Evolutionary conservation across 2,888 invertebrate species (phyloP).

Genomic region (Orthosia gracilis): DNA sequence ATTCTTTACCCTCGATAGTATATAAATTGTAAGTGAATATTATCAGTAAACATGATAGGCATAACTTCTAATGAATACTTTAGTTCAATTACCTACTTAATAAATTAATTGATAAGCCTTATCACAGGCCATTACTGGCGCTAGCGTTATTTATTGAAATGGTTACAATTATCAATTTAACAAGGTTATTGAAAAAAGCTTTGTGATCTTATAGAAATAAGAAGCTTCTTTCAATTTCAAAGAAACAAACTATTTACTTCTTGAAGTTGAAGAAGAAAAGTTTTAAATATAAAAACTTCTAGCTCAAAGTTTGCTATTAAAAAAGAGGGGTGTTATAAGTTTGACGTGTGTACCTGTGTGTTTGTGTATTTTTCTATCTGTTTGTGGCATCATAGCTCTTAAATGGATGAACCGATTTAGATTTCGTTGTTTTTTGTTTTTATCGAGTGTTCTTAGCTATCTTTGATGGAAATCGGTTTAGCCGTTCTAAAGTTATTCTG

Average conservation of each 20-base stretch:
- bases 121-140: constrained; percentile 13
- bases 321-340: too few relatives aligned
- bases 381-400: too few relatives aligned
- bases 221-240: neutral
- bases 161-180: neutral
- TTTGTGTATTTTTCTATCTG: too few relatives aligned
- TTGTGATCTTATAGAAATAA: neutral
- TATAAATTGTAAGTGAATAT: constrained; percentile 26
- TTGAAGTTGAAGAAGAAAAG: neutral
- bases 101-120: constrained; percentile 38
- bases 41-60: constrained; percentile 13
- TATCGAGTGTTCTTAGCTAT: too few relatives aligned
- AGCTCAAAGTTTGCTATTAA: neutral
- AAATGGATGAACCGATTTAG: too few relatives aligned
- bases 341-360: too few relatives aligned
- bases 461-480: too few relatives aligned
- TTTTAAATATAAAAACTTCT: constrained; percentile 14
- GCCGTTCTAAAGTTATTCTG: too few relatives aligned
- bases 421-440: too few relatives aligned
- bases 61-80: constrained; percentile 12
- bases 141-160: neutral
- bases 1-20: neutral
- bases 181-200: neutral
- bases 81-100: constrained; percentile 26
- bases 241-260: neutral